phyloP scores from a whole-genome alignment of 2,888 invertebrate species.

The Emesis russula region DNA sequence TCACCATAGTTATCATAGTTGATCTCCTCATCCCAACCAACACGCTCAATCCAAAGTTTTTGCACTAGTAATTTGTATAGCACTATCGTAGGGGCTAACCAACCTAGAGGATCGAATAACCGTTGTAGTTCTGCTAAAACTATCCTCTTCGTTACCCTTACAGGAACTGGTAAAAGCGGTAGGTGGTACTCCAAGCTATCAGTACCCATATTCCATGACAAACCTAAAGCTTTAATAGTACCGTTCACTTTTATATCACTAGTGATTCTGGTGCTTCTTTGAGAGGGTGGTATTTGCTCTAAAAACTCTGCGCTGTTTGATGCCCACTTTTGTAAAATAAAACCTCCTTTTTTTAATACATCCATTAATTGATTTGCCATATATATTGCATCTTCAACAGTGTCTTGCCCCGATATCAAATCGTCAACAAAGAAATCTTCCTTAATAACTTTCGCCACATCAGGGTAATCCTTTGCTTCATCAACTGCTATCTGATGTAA shows the following conservation, averaged over 20 bases:
- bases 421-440: conserved; percentile 73
- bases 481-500: conserved; percentile 61
- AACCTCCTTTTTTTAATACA: conserved; percentile 63
- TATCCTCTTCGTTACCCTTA: conserved; percentile 81
- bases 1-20: conserved; percentile 35
- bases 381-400: conserved; percentile 54
- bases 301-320: conserved; percentile 72
- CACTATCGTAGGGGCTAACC: conserved; percentile 82
- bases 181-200: conserved; percentile 82
- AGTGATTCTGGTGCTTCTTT: background rate
- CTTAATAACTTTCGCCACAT: conserved; percentile 50
- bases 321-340: conserved; percentile 77
- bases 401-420: conserved; percentile 54
- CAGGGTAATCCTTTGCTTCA: conserved; percentile 28
- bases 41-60: conserved; percentile 73
- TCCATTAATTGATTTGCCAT: conserved; percentile 36
- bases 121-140: background rate
- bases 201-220: conserved; percentile 75
- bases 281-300: conserved; percentile 21
- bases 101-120: conserved; percentile 83
- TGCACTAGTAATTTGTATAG: conserved; percentile 83
- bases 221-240: conserved; percentile 73
- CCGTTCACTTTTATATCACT: conserved; percentile 49
- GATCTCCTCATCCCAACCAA: conserved; percentile 55
- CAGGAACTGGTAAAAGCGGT: conserved; percentile 37